Base-by-base conservation (phyloP, 2,888 invertebrate genomes). In the Amphipoea lucens region DNA sequence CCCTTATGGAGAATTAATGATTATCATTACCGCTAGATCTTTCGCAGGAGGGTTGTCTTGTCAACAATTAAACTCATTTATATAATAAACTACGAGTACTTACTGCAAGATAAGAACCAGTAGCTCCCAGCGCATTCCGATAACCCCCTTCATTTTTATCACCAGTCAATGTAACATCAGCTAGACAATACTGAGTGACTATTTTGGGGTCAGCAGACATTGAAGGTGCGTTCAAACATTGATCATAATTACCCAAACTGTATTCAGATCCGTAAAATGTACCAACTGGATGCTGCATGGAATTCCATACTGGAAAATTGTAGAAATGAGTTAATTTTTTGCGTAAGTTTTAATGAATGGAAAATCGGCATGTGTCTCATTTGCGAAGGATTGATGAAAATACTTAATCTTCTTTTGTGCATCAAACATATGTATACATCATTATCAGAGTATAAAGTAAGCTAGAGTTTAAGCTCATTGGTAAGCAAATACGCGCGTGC, bases 281-380 rank as follows among this genome's bases (percentile, higher is more conserved):
- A 0, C 87, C 86, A 65, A 77, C 42, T n/a, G 88, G 88, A 4
- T 76, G n/a, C 6, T 88, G 88, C 83, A 88, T 86, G 0, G 87
- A 88, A 65, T 88, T 87, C 87, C 87, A 87, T 36, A 88, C 87
- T 87, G 66, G 0, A 88, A 80, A 62, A 66, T 54, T 40, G 17
- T 14, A 2, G 6, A 60, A 65, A 75, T 40, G 12, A 42, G 9
- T n/a, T 78, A 7, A 45, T 2, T 17, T 14, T 14, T 29, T 29
- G 29, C 6, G 29, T 14, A 29, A 36, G 6, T 17, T 60, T 29
- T 23, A 66, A 63, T 81, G 2, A 68, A 63, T 42, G 29, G 4
- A n/a, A 54, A 29, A 20, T 69, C 42, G 20, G 20, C 20, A 45
- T 48, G 45, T 45, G 45, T 0, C 45, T 45, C 11, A 45, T 48